phyloP scores from a whole-genome alignment of 2,888 invertebrate genomes.

The Azorinus chamasolen region DNA sequence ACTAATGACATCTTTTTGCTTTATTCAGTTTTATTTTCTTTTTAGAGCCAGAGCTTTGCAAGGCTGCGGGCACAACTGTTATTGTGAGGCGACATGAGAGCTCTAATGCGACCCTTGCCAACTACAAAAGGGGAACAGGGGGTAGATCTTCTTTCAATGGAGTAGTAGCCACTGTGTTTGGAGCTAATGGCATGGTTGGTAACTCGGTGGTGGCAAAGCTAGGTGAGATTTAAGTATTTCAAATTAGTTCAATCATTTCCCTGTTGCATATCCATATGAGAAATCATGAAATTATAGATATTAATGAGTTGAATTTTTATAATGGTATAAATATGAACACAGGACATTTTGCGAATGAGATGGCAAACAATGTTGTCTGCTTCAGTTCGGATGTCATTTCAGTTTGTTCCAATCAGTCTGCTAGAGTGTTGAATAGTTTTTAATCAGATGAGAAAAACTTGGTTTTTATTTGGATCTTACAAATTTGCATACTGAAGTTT shows the following conservation, averaged over 20 bases:
- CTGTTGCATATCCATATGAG: no score
- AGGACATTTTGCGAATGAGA: no score
- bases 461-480: background rate
- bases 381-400: no score
- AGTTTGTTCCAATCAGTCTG: no score
- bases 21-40: conserved; percentile 15
- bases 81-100: conserved; percentile 56
- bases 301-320: no score
- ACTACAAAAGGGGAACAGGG: conserved; percentile 86
- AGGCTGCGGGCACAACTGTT: conserved; percentile 59
- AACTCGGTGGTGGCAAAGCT: conserved; percentile 95
- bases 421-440: background rate
- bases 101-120: conserved; percentile 53
- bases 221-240: conserved; percentile 89
- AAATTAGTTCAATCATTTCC: no score
- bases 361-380: no score
- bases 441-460: background rate
- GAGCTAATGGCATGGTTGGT: conserved; percentile 96
- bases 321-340: no score
- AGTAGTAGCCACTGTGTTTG: conserved; percentile 99
- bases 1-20: background rate
- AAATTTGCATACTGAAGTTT: no score
- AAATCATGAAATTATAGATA: no score
- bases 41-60: conserved; percentile 69
- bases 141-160: conserved; percentile 99